These are phyloP conservation scores for Danio choprae DNA, from an alignment of 2,797 vertebrate genomes.

Conservation along the genomic window DNA sequence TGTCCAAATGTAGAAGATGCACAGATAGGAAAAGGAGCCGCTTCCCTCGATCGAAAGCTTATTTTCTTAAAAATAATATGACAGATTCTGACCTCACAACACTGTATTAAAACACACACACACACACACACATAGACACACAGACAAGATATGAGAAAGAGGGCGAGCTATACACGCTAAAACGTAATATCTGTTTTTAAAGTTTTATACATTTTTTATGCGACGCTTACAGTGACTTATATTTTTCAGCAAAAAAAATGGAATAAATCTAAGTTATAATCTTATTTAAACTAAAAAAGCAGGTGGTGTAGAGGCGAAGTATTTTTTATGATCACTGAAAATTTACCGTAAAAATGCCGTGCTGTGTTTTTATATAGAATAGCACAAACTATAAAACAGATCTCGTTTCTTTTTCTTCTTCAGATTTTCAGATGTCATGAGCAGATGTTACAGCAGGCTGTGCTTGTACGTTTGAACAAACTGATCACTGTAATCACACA, in stretches of 20 bases:
- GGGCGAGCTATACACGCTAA: constrained; percentile 76
- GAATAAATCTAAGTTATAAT: background rate
- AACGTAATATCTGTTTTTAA: constrained; percentile 89
- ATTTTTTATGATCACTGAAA: constrained; percentile 80
- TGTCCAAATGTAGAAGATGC: constrained; percentile 30
- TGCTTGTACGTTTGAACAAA: constrained; percentile 23
- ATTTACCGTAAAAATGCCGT: constrained; percentile 68
- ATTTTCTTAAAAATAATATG: constrained; percentile 21
- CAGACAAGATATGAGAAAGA: constrained; percentile 68
- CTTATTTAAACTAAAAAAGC: constrained; percentile 60
- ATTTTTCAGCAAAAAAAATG: constrained; percentile 91
- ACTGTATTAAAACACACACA: constrained; percentile 70
- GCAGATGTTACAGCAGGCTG: constrained; percentile 57
- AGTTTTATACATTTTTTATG: constrained; percentile 92
- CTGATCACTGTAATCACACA: constrained; percentile 15
- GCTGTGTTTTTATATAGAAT: constrained; percentile 74
- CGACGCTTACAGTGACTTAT: constrained; percentile 91
- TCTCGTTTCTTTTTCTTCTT: constrained; percentile 72
- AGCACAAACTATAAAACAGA: constrained; percentile 79
- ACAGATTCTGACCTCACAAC: constrained; percentile 40
- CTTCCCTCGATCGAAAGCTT: constrained; percentile 36
- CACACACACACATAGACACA: constrained; percentile 40
- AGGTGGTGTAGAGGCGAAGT: constrained; percentile 73
- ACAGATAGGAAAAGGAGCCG: constrained; percentile 9
- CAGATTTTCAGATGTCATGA: constrained; percentile 80